phyloP scores from a whole-genome alignment of 2,888 invertebrate species.

The Vanessa cardui region DNA sequence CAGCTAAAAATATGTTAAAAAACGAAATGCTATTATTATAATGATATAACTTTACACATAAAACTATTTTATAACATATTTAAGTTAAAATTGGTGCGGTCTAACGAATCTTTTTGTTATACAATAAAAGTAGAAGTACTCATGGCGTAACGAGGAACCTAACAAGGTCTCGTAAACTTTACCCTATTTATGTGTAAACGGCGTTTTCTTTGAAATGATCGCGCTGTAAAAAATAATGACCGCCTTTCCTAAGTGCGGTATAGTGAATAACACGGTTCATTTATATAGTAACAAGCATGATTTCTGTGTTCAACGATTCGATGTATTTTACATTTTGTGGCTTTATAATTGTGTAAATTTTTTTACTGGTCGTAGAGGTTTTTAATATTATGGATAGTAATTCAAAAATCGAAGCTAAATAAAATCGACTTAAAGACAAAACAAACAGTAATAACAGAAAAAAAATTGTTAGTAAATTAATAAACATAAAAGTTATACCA shows the following conservation, averaged over 20 bases:
- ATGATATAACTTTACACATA: not conserved
- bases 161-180: slow-evolving; percentile 40
- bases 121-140: slow-evolving; percentile 26
- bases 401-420: too few relatives aligned
- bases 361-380: not conserved
- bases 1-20: too few relatives aligned
- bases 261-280: slow-evolving; percentile 15
- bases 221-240: slow-evolving; percentile 44
- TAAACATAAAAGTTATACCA: too few relatives aligned
- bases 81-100: slow-evolving; percentile 1
- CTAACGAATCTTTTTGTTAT: slow-evolving; percentile 17
- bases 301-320: not conserved
- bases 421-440: too few relatives aligned
- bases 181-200: slow-evolving; percentile 43
- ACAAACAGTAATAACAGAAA: too few relatives aligned
- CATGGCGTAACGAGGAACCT: slow-evolving; percentile 35
- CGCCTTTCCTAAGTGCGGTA: slow-evolving; percentile 7
- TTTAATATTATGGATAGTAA: too few relatives aligned
- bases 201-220: slow-evolving; percentile 29
- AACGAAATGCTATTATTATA: too few relatives aligned
- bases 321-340: not conserved
- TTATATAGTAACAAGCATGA: not conserved
- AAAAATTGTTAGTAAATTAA: too few relatives aligned
- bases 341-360: not conserved
- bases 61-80: not conserved